Base-by-base conservation (phyloP, 1,140 invertebrate species). In the Anoplophora glabripennis region DNA sequence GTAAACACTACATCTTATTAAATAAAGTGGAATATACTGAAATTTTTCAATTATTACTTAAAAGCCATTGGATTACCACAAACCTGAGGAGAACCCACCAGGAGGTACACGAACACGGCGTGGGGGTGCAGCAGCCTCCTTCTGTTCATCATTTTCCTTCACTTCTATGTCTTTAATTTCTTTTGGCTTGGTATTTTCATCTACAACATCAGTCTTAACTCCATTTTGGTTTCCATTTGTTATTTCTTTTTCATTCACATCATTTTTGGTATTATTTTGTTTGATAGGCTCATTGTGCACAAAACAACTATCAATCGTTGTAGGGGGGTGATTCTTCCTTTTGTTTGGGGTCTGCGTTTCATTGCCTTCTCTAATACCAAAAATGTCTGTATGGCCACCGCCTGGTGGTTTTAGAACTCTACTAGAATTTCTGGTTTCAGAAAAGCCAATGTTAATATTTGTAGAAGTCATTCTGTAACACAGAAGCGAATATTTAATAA, bases 61-160 rank as follows among this genome's bases (percentile, higher is more conserved):
- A 28, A 28, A 28, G 5, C 5, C 21, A 28, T 57, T 7, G 5
- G 34, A 59, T 70, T 69, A 74, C 72, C 72, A 74, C n/a, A 74
- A 60, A 21, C 63, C 65, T 44, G 70, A 60, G 1, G 72, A 74
- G 52, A 63, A 72, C 15, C 72, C 72, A 58, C 72, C 72, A 10
- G 72, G 72, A 35, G 72, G 72, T 18, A 72, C 62, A 11, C 72
- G 59, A 33, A 60, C 69, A 45, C 66, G 57, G 48, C 60, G 47
- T 42, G 46, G 47, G 12, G 14, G 12, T 53, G 49, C 34, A 49
- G 7, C 12, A 33, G 45, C 9, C 9, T 37, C 37, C 21, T 38
- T 8, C 12, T 17, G 21, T 44, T 38, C 28, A 14, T 38, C 37
- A 33, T 47, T 35, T 37, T 40, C 44, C 9, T 65, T 52, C 38